Evolutionary conservation across 1,140 invertebrate species (phyloP).

Genomic region (Drosophila sturtevanti): DNA sequence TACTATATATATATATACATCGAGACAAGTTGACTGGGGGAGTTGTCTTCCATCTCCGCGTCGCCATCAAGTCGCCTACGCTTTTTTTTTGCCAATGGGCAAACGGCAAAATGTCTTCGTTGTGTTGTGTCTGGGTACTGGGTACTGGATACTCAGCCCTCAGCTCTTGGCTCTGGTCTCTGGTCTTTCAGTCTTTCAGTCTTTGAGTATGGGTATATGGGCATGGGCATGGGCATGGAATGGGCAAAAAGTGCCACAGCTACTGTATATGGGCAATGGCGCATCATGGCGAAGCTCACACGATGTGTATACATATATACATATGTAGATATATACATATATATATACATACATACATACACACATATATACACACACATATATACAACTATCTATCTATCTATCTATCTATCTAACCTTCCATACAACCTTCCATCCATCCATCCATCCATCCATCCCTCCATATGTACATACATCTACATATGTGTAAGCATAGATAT

Average conservation of each 20-base stretch:
- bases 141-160: neutral
- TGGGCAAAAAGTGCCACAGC: neutral
- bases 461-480: too few species aligned
- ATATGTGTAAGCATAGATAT: too few species aligned
- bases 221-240: too few species aligned
- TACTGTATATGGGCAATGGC: slow-evolving; percentile 27
- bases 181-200: too few species aligned
- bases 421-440: too few species aligned
- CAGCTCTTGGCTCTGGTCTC: slow-evolving; percentile 4
- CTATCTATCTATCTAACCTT: too few species aligned
- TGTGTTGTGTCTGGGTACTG: slow-evolving; percentile 39
- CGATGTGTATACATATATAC: too few species aligned
- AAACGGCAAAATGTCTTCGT: slow-evolving; percentile 59
- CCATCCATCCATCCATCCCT: too few species aligned
- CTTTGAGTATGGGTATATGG: too few species aligned
- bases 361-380: neutral
- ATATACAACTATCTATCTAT: neutral
- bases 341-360: neutral
- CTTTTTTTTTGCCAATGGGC: slow-evolving; percentile 54
- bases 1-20: slow-evolving; percentile 21
- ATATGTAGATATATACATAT: neutral
- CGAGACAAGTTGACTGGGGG: slow-evolving; percentile 9
- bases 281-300: slow-evolving; percentile 10
- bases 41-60: slow-evolving; percentile 10
- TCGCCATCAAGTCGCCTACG: slow-evolving; percentile 27